Base-by-base conservation (phyloP, 2,113 vertebrate genomes). In the Laterallus jamaicensis region DNA sequence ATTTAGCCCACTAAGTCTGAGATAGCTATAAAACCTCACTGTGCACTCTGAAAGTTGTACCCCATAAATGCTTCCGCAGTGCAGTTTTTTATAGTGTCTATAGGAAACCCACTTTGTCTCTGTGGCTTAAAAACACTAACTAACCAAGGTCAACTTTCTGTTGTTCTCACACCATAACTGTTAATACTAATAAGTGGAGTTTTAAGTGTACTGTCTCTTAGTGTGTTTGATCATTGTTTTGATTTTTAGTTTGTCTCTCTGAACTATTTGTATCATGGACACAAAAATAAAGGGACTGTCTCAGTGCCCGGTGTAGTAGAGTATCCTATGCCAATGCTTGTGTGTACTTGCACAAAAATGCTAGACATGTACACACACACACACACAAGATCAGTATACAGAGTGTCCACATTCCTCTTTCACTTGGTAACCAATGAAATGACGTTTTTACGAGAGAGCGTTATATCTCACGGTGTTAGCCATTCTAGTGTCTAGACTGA, bases 21-120 rank as follows among this genome's bases (percentile, higher is more conserved):
- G 60, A 77, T 90, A 70, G 75, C 93, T 84, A 66, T 96, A 96
- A 97, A 96, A 94, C 59, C 62, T 86, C 67, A 26, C 82, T n/a
- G 17, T 79, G 70, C 32, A 32, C 80, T 95, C 93, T 50, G 70
- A 55, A 95, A 96, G 70, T 67, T 13, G 12, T 75, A 83, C 20
- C 39, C 75, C 13, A 56, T 95, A 94, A 95, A 93, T 76, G 86
- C 67, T 81, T 91, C 54, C 2, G 6, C 52, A 54, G 63, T 86
- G 60, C 55, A 68, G 56, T 60, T 92, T 96, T 97, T 95, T 91
- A 95, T 85, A 49, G 79, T 86, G 78, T 75, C 59, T 91, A 1
- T 82, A 79, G 84, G 94, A 95, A 94, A 88, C 49, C 12, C 66
- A 47, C 26, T 77, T 82, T 91, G 50, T 86, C 49, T 84, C 70